A percentile compares a stretch with the other conserved stretches of the same genome.
phyloP scores from a whole-genome alignment of 1,140 invertebrate species.

The Lucilia sericata region DNA sequence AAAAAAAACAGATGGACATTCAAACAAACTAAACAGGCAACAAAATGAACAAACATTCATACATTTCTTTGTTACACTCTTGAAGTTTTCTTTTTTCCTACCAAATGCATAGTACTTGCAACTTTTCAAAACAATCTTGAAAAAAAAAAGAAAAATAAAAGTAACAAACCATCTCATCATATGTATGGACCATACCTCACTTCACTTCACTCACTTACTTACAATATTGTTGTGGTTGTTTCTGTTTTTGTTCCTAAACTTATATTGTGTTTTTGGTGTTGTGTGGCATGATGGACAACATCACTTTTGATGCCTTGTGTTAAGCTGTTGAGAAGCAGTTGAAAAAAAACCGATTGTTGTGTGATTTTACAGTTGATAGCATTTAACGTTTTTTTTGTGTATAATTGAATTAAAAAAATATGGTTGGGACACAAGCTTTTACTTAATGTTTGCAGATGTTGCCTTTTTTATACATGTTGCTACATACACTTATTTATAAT shows the following conservation, averaged over 20 bases:
- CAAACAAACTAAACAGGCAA: conserved; percentile 22
- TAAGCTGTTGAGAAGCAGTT: background rate
- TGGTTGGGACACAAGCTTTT: conserved; percentile 7
- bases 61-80: background rate
- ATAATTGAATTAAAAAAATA: conserved; percentile 48
- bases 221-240: conserved; percentile 13
- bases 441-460: conserved; percentile 26
- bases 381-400: conserved; percentile 41
- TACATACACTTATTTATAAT: conserved; percentile 23
- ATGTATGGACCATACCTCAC: conserved; percentile 1
- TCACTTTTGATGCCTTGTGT: conserved; percentile 42
- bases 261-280: conserved; percentile 44
- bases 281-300: conserved; percentile 46
- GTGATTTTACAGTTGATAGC: conserved; percentile 48
- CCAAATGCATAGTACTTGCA: background rate
- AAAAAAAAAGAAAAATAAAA: background rate
- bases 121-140: background rate
- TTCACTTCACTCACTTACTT: conserved; percentile 19
- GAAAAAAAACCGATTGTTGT: conserved; percentile 13
- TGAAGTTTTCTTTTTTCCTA: background rate
- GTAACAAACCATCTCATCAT: background rate
- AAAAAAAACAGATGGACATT: conserved; percentile 36
- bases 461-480: background rate
- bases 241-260: background rate
- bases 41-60: background rate